phyloP scores from a whole-genome alignment of 2,113 vertebrate species.

The Cichladusa arquata region DNA sequence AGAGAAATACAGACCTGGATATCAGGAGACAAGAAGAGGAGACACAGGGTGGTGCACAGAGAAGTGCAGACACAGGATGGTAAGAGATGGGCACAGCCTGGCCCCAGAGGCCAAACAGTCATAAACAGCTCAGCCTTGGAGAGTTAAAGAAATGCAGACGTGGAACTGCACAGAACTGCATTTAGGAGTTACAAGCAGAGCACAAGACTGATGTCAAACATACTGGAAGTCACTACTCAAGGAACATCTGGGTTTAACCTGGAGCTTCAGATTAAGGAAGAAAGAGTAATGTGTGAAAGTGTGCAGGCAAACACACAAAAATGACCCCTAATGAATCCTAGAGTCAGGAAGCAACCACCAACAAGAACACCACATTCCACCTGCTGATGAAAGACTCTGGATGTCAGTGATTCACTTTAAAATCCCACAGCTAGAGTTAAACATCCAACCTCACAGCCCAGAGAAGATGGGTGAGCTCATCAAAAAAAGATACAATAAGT shows the following conservation, averaged over 20 bases:
- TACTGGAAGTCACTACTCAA: neutral
- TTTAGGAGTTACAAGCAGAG: neutral
- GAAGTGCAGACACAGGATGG: neutral
- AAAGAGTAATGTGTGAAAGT: neutral
- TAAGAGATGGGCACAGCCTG: neutral
- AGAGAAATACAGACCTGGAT: neutral
- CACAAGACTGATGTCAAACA: neutral
- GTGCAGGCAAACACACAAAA: neutral
- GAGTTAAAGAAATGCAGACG: neutral
- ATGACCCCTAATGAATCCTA: neutral
- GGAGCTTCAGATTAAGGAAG: neutral
- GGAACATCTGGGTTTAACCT: neutral
- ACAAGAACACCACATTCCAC: neutral
- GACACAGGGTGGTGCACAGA: accelerated
- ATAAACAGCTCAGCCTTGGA: neutral
- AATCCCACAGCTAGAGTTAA: neutral
- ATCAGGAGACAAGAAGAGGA: neutral
- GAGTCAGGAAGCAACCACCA: neutral
- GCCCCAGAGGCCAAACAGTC: neutral
- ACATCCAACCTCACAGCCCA: neutral
- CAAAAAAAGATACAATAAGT: neutral
- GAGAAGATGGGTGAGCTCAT: neutral
- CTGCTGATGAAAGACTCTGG: neutral
- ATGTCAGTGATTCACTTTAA: neutral
- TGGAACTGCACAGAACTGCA: neutral